Percentiles rank a stretch among this genome's conserved stretches.
Evolutionary conservation across 2,888 invertebrate genomes (phyloP).

Genomic region (Rhaphigaster nebulosa): DNA sequence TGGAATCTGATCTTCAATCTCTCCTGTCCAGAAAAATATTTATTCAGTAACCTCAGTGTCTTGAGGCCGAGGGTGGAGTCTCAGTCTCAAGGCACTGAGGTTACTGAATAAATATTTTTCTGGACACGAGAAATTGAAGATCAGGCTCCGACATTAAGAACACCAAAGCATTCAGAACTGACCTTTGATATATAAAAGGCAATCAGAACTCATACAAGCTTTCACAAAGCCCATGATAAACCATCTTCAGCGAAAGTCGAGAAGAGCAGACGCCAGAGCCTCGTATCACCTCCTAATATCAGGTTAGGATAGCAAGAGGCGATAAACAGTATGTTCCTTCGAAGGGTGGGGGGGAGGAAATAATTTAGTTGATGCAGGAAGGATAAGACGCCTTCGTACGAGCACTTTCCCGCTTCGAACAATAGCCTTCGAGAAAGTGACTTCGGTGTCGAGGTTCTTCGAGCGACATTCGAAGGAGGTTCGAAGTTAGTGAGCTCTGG

Average conservation of each 20-base stretch:
- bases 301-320: not conserved
- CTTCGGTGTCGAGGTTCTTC: not conserved
- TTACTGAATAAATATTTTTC: not conserved
- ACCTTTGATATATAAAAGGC: conserved; percentile 9
- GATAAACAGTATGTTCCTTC: not conserved
- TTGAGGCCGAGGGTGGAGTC: too few species aligned
- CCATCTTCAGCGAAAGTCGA: not conserved
- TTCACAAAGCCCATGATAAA: not conserved
- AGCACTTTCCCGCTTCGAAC: not conserved
- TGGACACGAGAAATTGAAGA: not conserved
- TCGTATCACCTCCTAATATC: not conserved
- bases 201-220: not conserved
- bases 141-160: not conserved
- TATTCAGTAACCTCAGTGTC: too few species aligned
- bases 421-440: not conserved
- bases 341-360: not conserved
- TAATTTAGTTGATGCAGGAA: not conserved
- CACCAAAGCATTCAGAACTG: not conserved
- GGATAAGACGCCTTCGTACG: not conserved
- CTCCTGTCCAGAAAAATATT: too few species aligned
- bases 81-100: too few species aligned
- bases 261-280: not conserved
- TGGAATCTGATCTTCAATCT: too few species aligned
- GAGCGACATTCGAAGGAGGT: not conserved
- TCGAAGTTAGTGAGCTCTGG: not conserved